Percentiles rank a stretch among this genome's conserved stretches.
These are phyloP conservation scores for Coreius guichenoti DNA, from an alignment of 2,797 vertebrate genomes.

Conservation along the genomic window DNA sequence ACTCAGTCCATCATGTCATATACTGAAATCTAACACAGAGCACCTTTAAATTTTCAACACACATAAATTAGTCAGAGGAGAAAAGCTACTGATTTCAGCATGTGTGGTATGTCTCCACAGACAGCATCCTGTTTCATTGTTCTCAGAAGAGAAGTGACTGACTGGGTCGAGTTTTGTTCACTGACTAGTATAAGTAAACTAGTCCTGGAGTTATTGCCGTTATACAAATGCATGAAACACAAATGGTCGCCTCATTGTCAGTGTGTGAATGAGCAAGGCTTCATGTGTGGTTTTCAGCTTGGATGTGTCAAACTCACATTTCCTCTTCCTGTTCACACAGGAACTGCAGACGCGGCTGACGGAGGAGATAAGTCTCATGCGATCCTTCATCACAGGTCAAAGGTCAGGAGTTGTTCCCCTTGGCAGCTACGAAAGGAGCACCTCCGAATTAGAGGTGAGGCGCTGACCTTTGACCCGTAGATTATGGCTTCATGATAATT, in stretches of 20 bases:
- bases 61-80: background rate
- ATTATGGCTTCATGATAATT: background rate
- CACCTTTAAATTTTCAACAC: background rate
- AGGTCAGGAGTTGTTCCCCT: slow-evolving; percentile 69
- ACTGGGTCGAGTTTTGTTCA: background rate
- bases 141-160: background rate
- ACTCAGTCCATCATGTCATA: background rate
- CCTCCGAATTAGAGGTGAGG: slow-evolving; percentile 87
- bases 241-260: background rate
- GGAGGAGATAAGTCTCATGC: slow-evolving; percentile 89
- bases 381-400: slow-evolving; percentile 86
- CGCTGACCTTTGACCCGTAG: background rate
- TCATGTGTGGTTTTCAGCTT: background rate
- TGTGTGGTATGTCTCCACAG: background rate
- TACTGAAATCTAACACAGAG: background rate
- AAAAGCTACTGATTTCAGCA: background rate
- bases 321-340: slow-evolving; percentile 70
- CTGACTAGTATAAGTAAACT: background rate
- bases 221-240: background rate
- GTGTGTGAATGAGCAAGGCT: background rate
- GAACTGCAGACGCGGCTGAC: slow-evolving; percentile 88
- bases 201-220: background rate
- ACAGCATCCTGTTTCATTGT: slow-evolving; percentile 40
- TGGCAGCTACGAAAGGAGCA: slow-evolving; percentile 73
- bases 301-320: background rate